Evolutionary conservation across 1,140 invertebrate genomes (phyloP).

Genomic region (Bombus haemorrhoidalis): DNA sequence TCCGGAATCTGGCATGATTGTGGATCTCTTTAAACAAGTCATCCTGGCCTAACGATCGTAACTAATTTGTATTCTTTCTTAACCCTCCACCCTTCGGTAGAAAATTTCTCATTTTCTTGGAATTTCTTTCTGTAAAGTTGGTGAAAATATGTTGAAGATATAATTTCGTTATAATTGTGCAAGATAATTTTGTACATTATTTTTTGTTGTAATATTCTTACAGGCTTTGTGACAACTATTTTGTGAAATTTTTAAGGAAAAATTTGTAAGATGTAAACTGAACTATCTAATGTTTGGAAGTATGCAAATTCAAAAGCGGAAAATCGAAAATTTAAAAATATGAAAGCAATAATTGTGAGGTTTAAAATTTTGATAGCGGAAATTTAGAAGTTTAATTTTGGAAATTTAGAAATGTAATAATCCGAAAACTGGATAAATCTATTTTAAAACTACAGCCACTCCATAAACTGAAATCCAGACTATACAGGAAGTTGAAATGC

Average conservation of each 20-base stretch:
- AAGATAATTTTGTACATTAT: background rate
- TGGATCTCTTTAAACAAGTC: background rate
- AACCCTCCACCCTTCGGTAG: too few relatives aligned
- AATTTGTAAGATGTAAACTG: too few relatives aligned
- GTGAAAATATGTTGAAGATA: too few relatives aligned
- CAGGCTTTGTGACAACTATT: background rate
- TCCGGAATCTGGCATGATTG: conserved; percentile 32
- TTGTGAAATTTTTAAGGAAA: background rate
- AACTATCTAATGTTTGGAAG: too few relatives aligned
- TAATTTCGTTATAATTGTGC: background rate
- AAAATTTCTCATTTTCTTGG: background rate
- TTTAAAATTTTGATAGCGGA: background rate
- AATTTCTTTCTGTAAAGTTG: background rate
- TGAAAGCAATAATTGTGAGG: background rate
- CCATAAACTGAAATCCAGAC: background rate
- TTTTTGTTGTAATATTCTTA: background rate
- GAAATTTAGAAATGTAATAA: background rate
- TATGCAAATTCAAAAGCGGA: background rate
- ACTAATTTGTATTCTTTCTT: background rate
- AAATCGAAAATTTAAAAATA: background rate
- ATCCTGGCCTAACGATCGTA: background rate
- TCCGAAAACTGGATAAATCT: background rate
- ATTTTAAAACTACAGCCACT: background rate
- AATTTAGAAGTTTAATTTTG: background rate
- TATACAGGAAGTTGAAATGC: background rate